Evolutionary conservation across 2,888 invertebrate species (phyloP), one percentile per base, ranked within the genome.

Genomic region (Chrysotoxum bicinctum): DNA sequence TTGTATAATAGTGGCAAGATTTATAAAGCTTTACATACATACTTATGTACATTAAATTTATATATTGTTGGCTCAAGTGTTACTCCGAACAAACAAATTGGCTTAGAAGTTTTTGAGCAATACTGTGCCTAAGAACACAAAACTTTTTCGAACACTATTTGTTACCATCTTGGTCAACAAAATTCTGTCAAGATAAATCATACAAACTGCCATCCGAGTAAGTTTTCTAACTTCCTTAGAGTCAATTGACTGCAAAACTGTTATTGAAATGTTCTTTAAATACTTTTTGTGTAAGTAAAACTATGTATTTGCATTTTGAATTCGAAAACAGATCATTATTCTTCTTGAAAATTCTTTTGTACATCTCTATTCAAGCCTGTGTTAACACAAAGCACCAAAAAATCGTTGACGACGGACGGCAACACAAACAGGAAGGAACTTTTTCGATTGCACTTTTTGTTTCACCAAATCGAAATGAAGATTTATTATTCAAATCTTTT

Each of bases 401-500:
- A 23, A 23, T 7, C 3, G 8, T 21, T 21, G 21, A 35, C 7
- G 21, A 58, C 14, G 21, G 21, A 21, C 32, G 10, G 32, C 19
- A 56, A 21, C 19, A 35, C 35, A 56, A 70, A 16, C 7, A 72
- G 23, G 35, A 69, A 74, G 54, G 10, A 43, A 14, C n/a, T 40
- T 74, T 48, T 68, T 48, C 6, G 54, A 70, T 23, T 72, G 64
- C 70, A 76, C 35, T 64, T 72, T 76, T 45, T 70, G 26, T 52
- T 45, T 45, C 48, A 48, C 21, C 30, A 56, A 81, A 70, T 70
- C 40, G 52, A 82, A 82, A 82, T 77, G 45, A 72, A 73, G 72
- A 82, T 82, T 82, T 82, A 82, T 82, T 68, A 73, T 77, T 77
- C 60, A 76, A 72, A 82, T 76, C 76, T 76, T 82, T 76, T 72